phyloP scores from a whole-genome alignment of 1,140 invertebrate genomes.

The Holcopasites calliopsidis region DNA sequence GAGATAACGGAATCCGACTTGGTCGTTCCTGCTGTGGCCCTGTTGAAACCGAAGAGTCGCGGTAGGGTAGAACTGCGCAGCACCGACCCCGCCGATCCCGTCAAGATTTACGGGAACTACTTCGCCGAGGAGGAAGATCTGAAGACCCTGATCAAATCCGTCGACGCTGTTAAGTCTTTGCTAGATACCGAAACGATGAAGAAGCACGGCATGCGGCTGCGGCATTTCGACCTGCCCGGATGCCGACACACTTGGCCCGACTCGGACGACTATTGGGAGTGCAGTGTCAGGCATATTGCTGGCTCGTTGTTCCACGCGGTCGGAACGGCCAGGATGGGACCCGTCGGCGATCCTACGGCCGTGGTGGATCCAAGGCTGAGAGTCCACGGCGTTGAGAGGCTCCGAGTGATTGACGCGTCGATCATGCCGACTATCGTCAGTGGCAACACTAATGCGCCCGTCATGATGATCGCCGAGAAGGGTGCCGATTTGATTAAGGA shows the following conservation, averaged over 20 bases:
- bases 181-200: slow-evolving; percentile 63
- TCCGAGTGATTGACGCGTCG: slow-evolving; percentile 88
- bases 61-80: slow-evolving; percentile 81
- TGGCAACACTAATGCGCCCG: slow-evolving; percentile 89
- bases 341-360: slow-evolving; percentile 75
- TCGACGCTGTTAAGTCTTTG: slow-evolving; percentile 53
- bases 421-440: slow-evolving; percentile 88
- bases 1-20: slow-evolving; percentile 61
- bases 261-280: slow-evolving; percentile 79
- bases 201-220: slow-evolving; percentile 57
- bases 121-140: slow-evolving; percentile 80
- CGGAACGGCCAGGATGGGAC: slow-evolving; percentile 82
- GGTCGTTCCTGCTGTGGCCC: slow-evolving; percentile 62
- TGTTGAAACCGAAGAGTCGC: slow-evolving; percentile 80
- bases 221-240: slow-evolving; percentile 25
- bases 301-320: slow-evolving; percentile 78
- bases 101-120: slow-evolving; percentile 87
- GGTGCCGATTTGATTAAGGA: slow-evolving; percentile 81
- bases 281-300: slow-evolving; percentile 75
- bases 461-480: slow-evolving; percentile 90
- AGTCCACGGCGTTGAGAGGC: slow-evolving; percentile 85
- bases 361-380: slow-evolving; percentile 88
- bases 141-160: slow-evolving; percentile 64
- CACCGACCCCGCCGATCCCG: slow-evolving; percentile 82
- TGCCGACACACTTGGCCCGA: slow-evolving; percentile 66